These are phyloP conservation scores for Dorcus hopei DNA, from an alignment of 2,888 invertebrate species.

Conservation along the genomic window DNA sequence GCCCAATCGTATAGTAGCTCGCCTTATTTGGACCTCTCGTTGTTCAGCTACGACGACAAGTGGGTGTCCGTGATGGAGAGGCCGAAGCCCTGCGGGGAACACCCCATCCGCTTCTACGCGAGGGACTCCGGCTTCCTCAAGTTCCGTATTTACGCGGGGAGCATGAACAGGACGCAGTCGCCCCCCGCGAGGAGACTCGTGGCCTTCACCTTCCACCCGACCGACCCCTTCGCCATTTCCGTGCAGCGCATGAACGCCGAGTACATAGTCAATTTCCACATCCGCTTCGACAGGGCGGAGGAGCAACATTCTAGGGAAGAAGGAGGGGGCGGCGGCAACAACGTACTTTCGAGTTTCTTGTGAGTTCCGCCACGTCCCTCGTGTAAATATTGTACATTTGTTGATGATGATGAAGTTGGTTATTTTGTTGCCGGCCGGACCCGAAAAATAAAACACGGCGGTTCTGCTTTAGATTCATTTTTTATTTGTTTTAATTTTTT, in stretches of 20 bases:
- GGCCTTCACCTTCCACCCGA: slow-evolving; percentile 94
- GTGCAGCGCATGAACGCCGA: slow-evolving; percentile 90
- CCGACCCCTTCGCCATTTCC: slow-evolving; percentile 93
- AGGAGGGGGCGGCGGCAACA: not conserved
- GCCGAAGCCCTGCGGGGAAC: slow-evolving; percentile 89
- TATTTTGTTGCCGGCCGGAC: not conserved
- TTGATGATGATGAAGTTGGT: not conserved
- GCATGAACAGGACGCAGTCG: slow-evolving; percentile 59
- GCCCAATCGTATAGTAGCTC: slow-evolving; percentile 91
- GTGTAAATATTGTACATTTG: too few relatives aligned
- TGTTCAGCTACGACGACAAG: slow-evolving; percentile 94
- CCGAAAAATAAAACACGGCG: not conserved
- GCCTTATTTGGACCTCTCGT: slow-evolving; percentile 86
- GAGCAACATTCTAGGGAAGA: slow-evolving; percentile 19
- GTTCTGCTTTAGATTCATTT: too few relatives aligned
- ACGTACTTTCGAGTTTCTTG: slow-evolving; percentile 22
- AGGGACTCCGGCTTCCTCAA: slow-evolving; percentile 72
- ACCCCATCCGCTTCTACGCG: slow-evolving; percentile 88
- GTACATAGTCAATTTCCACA: slow-evolving; percentile 93
- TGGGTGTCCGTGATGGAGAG: slow-evolving; percentile 94
- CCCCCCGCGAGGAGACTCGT: slow-evolving; percentile 76
- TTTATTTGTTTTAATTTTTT: too few relatives aligned
- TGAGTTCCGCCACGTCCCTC: not conserved
- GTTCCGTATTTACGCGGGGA: slow-evolving; percentile 71
- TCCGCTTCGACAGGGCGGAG: slow-evolving; percentile 53